Evolutionary conservation across 2,888 invertebrate species (phyloP).

Genomic region (Cheiracanthium punctorium): DNA sequence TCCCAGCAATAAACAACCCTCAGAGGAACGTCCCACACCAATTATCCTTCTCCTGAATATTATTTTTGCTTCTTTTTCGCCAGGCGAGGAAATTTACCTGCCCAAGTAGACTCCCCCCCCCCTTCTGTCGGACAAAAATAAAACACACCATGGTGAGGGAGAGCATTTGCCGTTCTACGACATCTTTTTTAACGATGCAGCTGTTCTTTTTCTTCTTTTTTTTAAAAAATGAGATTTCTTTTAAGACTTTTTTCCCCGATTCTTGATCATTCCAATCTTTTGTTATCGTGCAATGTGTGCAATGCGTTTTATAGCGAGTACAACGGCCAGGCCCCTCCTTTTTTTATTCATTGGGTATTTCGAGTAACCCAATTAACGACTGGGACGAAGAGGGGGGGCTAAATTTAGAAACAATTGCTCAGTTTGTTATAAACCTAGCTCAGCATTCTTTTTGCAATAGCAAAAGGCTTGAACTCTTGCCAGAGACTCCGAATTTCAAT

Average conservation of each 20-base stretch:
- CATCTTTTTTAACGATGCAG: conserved; percentile 36
- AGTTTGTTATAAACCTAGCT: conserved; percentile 31
- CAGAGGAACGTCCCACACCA: background rate
- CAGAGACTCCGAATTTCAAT: conserved; percentile 37
- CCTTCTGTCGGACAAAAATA: conserved; percentile 57
- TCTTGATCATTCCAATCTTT: conserved; percentile 40
- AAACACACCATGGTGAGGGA: conserved; percentile 49
- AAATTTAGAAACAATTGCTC: conserved; percentile 62
- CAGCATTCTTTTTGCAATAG: conserved; percentile 67
- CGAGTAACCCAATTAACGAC: conserved; percentile 57
- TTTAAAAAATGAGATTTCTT: conserved; percentile 52
- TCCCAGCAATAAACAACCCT: background rate
- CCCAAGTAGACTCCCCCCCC: background rate
- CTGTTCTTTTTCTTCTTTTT: conserved; percentile 31
- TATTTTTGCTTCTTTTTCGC: background rate
- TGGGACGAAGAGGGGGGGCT: conserved; percentile 34
- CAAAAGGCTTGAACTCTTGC: conserved; percentile 63
- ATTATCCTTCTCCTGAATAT: background rate
- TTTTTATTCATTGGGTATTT: conserved; percentile 42
- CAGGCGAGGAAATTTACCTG: conserved; percentile 33
- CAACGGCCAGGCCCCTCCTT: conserved; percentile 14
- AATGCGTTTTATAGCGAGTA: conserved; percentile 16
- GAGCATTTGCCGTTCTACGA: conserved; percentile 27
- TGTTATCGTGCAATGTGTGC: conserved; percentile 23
- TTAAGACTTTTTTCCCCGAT: too few relatives aligned